Base-by-base conservation (phyloP, 2,113 vertebrate species). In the Craseonycteris thonglongyai region DNA sequence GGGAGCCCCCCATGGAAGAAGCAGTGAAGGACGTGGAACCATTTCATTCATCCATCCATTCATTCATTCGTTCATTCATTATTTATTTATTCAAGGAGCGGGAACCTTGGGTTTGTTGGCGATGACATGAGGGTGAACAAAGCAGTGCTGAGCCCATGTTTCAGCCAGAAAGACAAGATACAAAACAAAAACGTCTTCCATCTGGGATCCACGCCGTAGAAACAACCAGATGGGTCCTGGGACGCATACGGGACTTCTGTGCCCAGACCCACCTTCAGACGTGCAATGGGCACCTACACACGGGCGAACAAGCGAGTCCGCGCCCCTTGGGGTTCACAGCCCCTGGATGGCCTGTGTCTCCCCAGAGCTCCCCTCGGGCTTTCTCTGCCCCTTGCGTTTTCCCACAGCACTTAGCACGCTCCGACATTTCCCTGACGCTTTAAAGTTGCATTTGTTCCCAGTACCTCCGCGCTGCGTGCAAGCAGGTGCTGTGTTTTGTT, bases 181-280 rank as follows among this genome's bases (percentile, higher is more conserved):
- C 33, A 38, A 6, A 86, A 8, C 30, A 14, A 5, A 58, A 49
- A 40, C 0, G 0, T 4, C 18, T 2, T n/a, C n/a, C 8, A 0
- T 8, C 11, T 6, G 59, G 5, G 3, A 65, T 28, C 6, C 5
- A 1, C 19, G 13, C 35, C 13, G 7, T 35, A 15, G 69, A 7
- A 6, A 11, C 49, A 5, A 7, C 35, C 42, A 10, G 10, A 22
- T 11, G 4, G 2, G 2, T 14, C 40, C 66, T 7, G 40, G 49
- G 49, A 51, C 18, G 49, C 14, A 3, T 51, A 15, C 49, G 12
- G 49, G 14, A 51, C 18, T 51, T 51, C 18, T 61, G 15, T 3
- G 18, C 26, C 68, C 24, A 1, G 13, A 49, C n/a, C 54, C 28
- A 28, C 0, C 21, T 3, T 5, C 30, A 5, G 1, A n/a, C n/a